Evolutionary conservation across 1,140 invertebrate genomes (phyloP).

Genomic region (Drosophila saltans): DNA sequence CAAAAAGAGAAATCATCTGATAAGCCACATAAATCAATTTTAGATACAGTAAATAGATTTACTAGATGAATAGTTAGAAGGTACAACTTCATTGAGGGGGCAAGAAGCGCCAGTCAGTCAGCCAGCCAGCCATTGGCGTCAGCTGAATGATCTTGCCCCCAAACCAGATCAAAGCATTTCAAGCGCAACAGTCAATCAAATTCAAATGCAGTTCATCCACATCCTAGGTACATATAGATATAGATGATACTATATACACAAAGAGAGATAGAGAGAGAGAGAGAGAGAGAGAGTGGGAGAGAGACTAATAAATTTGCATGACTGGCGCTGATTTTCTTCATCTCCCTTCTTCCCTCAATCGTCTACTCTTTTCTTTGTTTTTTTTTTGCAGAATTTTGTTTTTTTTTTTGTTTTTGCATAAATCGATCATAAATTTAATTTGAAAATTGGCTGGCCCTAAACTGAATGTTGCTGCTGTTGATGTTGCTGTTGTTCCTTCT

Average conservation of each 20-base stretch:
- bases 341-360: slow-evolving; percentile 31
- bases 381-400: slow-evolving; percentile 9
- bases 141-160: slow-evolving; percentile 50
- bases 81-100: slow-evolving; percentile 12
- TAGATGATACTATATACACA: background rate
- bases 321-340: slow-evolving; percentile 60
- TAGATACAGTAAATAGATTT: background rate
- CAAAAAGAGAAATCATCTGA: slow-evolving; percentile 32
- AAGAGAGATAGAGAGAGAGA: background rate
- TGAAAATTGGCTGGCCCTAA: slow-evolving; percentile 64
- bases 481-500: background rate
- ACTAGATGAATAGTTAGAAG: background rate
- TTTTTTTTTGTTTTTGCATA: slow-evolving; percentile 62
- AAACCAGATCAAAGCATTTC: slow-evolving; percentile 73
- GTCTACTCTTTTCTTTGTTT: slow-evolving; percentile 18
- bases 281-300: background rate
- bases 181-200: slow-evolving; percentile 78
- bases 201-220: slow-evolving; percentile 1
- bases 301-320: slow-evolving; percentile 70
- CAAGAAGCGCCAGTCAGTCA: slow-evolving; percentile 18
- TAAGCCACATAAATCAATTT: slow-evolving; percentile 70
- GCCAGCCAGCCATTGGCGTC: slow-evolving; percentile 57
- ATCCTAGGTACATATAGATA: background rate
- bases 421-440: slow-evolving; percentile 81
- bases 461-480: slow-evolving; percentile 21